Base-by-base conservation (phyloP, 2,797 vertebrate species). In the Pipistrellus pipistrellus region DNA sequence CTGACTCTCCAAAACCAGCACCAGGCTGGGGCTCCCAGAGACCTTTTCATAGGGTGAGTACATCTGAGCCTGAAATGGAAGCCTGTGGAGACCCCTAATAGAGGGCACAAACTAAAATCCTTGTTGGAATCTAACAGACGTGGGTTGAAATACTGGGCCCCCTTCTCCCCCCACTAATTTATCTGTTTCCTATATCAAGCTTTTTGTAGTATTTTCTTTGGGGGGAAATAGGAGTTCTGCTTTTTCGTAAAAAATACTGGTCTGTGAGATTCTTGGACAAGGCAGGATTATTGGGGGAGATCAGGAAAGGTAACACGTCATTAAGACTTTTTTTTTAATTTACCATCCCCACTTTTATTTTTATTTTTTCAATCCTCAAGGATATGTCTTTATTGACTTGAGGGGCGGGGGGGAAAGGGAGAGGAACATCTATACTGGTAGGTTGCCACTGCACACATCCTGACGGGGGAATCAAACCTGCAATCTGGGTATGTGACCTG, bases 31-130 rank as follows among this genome's bases (percentile, higher is more conserved):
- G 41, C 30, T 93, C 96, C 2, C 97, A 94, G 97, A 95, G 69
- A 44, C 97, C 97, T n/a, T 97, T 97, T 41, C 35, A 48, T 30
- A 96, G 95, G 97, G 98, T 98, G 78, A 55, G 98, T 96, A 75
- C 84, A 2, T 57, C 66, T 82, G 64, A 64, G 25, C n/a, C 55
- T 72, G 4, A 77, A 51, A 23, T 32, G 6, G 68, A 44, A 83
- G 44, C 53, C 30, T 18, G 17, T 20, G 69, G 73, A 62, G 38
- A 27, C 41, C 9, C 38, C 41, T 68, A 20, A 11, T 85, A 23
- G 85, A 80, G 51, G n/a, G 2, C 27, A 51, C 30, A 27, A 12
- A 48, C n/a, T 57, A 7, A 38, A 64, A 13, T 7, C 23, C 53
- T 55, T 44, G 6, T 18, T n/a, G 38, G 41, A 25, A 6, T 57